Base-by-base conservation (phyloP, 1,140 invertebrate species). In the Ceratina calcarata region DNA sequence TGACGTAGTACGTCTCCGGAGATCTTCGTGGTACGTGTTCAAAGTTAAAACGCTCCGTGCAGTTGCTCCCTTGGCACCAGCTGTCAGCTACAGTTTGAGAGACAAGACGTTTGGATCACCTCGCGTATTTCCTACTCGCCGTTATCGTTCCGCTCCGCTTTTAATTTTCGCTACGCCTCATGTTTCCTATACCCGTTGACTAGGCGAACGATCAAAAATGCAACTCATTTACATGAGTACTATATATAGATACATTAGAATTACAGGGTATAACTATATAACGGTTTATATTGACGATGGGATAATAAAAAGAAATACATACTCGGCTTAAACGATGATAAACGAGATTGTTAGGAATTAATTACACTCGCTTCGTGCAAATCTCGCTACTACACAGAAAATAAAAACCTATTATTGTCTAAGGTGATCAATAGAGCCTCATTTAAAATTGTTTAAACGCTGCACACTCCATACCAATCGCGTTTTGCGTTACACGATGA, bases 1-100 rank as follows among this genome's bases (percentile, higher is more conserved):
- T 66, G 77, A 74, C 65, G 72, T 71, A 75, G 75, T 70, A 70
- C 76, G 81, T 88, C 87, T 82, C 86, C 27, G 57, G 83, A 84
- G 87, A 88, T 87, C 58, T 27, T 80, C 73, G 66, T 45, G 62
- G 37, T 45, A 51, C 66, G 66, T 74, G 78, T 77, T 69, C 57
- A 65, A 78, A 85, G 72, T 81, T 84, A 81, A 84, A 80, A 76
- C 22, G 65, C 53, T 53, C 37, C 12, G 49, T 37, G 15, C 24
- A 27, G 24, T 77, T 32, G 20, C 58, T 85, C 65, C 83, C 74
- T 74, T 71, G 78, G 22, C 72, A 32, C 66, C 27, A 27, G 65
- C 77, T 85, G 83, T 85, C 79, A 75, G 80, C 16, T 53, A 18
- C 4, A 61, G 32, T 71, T 71, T 60, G 45, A 76, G 65, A 84